phyloP scores from a whole-genome alignment of 2,888 invertebrate species.

The Eulithis prunata region DNA sequence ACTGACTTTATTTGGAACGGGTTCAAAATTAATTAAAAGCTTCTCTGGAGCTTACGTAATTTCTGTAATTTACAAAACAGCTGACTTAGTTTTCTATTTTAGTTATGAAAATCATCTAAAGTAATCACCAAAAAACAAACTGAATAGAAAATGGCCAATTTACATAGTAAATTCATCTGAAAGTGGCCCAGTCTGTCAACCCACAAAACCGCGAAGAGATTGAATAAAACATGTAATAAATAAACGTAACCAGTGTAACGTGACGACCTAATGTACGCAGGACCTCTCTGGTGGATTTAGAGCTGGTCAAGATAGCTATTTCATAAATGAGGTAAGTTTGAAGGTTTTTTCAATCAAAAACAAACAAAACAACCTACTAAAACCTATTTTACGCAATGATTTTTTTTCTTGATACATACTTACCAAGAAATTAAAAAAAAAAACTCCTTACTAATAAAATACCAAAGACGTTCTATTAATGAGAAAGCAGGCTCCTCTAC shows the following conservation, averaged over 20 bases:
- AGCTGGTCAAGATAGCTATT: neutral
- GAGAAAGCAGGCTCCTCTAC: neutral
- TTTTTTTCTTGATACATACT: too few species aligned
- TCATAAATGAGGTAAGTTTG: neutral
- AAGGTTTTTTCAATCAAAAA: neutral
- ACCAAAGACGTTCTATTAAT: neutral
- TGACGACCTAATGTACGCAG: slow-evolving; percentile 56
- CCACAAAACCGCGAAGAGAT: slow-evolving; percentile 48
- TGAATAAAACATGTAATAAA: slow-evolving; percentile 82
- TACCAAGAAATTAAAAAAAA: too few species aligned
- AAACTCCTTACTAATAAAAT: neutral
- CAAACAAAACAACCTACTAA: too few species aligned
- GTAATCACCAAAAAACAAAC: neutral
- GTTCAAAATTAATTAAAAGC: slow-evolving; percentile 10
- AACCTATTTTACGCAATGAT: too few species aligned
- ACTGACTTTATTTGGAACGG: slow-evolving; percentile 26
- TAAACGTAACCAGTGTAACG: slow-evolving; percentile 64
- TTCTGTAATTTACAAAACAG: neutral
- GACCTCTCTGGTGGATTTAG: slow-evolving; percentile 4
- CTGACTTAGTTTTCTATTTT: neutral
- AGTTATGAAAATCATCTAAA: neutral
- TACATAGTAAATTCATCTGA: slow-evolving; percentile 22
- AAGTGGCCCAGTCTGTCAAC: slow-evolving; percentile 49
- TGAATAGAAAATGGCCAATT: slow-evolving; percentile 8
- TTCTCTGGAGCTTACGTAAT: neutral